Evolutionary conservation across 2,888 invertebrate genomes (phyloP).

Genomic region (Catocala nupta): DNA sequence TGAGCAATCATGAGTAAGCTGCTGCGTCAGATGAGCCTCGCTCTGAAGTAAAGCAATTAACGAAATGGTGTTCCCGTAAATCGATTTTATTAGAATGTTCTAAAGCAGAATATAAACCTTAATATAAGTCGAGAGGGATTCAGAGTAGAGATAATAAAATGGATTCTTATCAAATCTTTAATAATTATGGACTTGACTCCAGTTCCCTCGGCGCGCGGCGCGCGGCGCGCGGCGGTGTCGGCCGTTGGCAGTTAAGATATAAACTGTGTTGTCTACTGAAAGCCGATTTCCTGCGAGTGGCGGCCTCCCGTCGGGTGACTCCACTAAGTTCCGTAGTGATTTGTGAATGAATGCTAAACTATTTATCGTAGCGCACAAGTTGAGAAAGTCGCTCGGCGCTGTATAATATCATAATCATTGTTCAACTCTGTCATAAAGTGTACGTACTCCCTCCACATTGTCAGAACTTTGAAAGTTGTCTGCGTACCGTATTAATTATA

Average conservation of each 20-base stretch:
- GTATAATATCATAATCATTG: slow-evolving; percentile 4
- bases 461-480: neutral
- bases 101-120: neutral
- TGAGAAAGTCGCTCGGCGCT: neutral
- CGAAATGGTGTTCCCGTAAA: slow-evolving; percentile 2
- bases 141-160: neutral
- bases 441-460: neutral
- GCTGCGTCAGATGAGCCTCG: neutral
- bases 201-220: neutral
- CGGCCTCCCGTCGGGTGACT: neutral
- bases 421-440: neutral
- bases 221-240: too few species aligned
- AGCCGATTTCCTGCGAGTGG: neutral
- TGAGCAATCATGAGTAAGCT: too few species aligned
- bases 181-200: neutral
- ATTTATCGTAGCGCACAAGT: slow-evolving; percentile 6
- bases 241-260: too few species aligned
- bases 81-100: slow-evolving; percentile 5
- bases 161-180: neutral
- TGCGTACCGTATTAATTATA: neutral
- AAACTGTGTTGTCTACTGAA: neutral
- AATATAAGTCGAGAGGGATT: neutral
- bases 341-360: slow-evolving; percentile 9
- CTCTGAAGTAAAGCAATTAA: slow-evolving; percentile 1
- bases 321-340: slow-evolving; percentile 1